These are phyloP conservation scores for Stegophylla sp. DNA, from an alignment of 2,888 invertebrate species.

Conservation along the genomic window DNA sequence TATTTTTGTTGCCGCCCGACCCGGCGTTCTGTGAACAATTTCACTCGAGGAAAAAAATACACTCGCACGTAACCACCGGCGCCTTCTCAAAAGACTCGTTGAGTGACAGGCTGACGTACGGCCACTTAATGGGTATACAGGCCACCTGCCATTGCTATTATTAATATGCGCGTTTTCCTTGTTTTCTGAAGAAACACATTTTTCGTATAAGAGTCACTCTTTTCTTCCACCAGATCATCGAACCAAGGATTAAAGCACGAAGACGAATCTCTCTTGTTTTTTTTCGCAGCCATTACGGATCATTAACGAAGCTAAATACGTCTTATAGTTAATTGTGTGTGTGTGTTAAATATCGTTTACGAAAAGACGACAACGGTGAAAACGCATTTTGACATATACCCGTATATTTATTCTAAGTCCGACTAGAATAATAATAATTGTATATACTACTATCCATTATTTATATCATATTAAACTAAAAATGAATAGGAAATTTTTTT, in stretches of 20 bases:
- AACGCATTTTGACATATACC: not conserved
- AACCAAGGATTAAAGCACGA: constrained; percentile 18
- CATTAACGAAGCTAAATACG: constrained; percentile 50
- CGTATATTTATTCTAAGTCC: not conserved
- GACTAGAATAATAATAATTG: not conserved
- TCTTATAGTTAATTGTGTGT: constrained; percentile 33
- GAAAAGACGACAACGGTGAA: constrained; percentile 9
- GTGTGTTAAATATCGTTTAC: not conserved
- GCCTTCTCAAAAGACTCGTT: constrained; percentile 56
- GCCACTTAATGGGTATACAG: constrained; percentile 55
- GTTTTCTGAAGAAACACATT: constrained; percentile 47
- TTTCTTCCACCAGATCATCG: not conserved
- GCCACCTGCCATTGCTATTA: constrained; percentile 57
- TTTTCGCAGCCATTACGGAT: constrained; percentile 32
- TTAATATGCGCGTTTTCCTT: constrained; percentile 54
- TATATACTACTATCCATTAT: not conserved
- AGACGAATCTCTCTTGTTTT: constrained; percentile 26
- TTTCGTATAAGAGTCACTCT: constrained; percentile 26
- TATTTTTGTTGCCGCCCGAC: constrained; percentile 52
- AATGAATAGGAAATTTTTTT: no score
- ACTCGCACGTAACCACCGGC: constrained; percentile 42
- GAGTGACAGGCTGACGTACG: constrained; percentile 56
- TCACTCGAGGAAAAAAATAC: constrained; percentile 34
- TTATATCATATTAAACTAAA: no score
- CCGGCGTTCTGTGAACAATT: constrained; percentile 46